Evolutionary conservation across 1,140 invertebrate species (phyloP).

Genomic region (Hyphantria cunea): DNA sequence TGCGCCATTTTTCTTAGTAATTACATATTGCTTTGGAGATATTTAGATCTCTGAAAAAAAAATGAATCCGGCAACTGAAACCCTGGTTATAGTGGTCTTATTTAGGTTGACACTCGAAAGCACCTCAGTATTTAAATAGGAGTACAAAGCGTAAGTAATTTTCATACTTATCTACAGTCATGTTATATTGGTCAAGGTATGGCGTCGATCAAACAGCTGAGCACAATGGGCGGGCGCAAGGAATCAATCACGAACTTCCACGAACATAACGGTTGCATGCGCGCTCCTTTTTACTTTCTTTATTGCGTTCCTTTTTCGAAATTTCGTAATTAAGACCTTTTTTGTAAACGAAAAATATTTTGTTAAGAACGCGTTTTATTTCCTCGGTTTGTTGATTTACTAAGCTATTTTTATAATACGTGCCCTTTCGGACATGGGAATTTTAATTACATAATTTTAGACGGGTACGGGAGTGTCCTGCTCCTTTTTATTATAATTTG

Average conservation of each 20-base stretch:
- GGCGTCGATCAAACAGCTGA: constrained; percentile 39
- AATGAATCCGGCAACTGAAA: too few species aligned
- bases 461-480: constrained; percentile 2
- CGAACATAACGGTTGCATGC: constrained; percentile 54
- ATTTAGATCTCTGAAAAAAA: too few species aligned
- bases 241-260: constrained; percentile 66
- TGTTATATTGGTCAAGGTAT: constrained; percentile 1
- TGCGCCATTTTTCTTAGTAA: too few species aligned
- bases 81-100: too few species aligned
- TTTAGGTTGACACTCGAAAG: too few species aligned
- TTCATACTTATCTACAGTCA: too few species aligned
- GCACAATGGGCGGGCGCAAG: constrained; percentile 48
- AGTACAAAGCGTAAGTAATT: too few species aligned
- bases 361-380: constrained; percentile 27
- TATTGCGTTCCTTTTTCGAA: constrained; percentile 46
- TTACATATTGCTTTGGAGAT: too few species aligned
- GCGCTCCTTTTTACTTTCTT: constrained; percentile 51
- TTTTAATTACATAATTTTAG: constrained; percentile 25
- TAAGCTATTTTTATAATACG: constrained; percentile 6
- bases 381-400: constrained; percentile 10
- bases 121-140: too few species aligned
- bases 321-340: constrained; percentile 60
- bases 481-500: constrained; percentile 1
- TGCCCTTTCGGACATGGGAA: constrained; percentile 15
- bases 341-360: constrained; percentile 36